Conservation (phyloP, 2,888 invertebrate species). For the Koerneria pararmatus region DNA sequence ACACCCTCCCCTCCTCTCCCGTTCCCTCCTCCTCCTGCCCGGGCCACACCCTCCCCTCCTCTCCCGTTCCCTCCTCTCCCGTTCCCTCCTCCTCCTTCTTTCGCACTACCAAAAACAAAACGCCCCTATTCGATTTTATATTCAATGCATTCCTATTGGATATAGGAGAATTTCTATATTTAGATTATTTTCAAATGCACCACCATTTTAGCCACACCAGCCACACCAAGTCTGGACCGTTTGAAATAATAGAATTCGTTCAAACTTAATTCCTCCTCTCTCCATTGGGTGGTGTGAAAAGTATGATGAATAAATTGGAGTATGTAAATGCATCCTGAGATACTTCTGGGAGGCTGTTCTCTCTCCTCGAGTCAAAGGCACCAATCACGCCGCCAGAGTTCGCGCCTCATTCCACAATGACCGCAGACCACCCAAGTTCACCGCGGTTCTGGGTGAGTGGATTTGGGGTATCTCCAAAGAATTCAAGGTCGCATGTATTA, state of each 20-base stretch:
- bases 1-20: too few species aligned
- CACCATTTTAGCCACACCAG: too few species aligned
- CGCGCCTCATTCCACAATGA: slow-evolving; percentile 39
- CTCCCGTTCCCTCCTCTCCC: too few species aligned
- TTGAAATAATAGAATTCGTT: background rate
- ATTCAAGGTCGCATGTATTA: too few species aligned
- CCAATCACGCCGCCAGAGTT: slow-evolving; percentile 45
- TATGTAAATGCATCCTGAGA: slow-evolving; percentile 29
- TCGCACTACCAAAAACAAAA: too few species aligned
- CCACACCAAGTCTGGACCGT: too few species aligned
- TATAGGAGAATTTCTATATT: too few species aligned
- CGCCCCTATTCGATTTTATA: background rate
- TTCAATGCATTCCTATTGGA: too few species aligned
- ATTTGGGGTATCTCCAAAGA: background rate
- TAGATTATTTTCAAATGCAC: background rate
- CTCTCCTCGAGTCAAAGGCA: slow-evolving; percentile 44
- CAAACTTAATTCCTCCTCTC: too few species aligned
- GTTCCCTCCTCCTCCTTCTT: too few species aligned
- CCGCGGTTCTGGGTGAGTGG: slow-evolving; percentile 45
- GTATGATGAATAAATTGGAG: background rate
- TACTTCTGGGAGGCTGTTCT: slow-evolving; percentile 51
- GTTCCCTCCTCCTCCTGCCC: too few species aligned
- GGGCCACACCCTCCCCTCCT: too few species aligned
- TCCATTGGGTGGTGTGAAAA: background rate
- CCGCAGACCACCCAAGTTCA: slow-evolving; percentile 48